A percentile compares a stretch with the other conserved stretches of the same genome.
These are phyloP conservation scores for Lonchura striata DNA, from an alignment of 2,113 vertebrate genomes.

Conservation along the genomic window DNA sequence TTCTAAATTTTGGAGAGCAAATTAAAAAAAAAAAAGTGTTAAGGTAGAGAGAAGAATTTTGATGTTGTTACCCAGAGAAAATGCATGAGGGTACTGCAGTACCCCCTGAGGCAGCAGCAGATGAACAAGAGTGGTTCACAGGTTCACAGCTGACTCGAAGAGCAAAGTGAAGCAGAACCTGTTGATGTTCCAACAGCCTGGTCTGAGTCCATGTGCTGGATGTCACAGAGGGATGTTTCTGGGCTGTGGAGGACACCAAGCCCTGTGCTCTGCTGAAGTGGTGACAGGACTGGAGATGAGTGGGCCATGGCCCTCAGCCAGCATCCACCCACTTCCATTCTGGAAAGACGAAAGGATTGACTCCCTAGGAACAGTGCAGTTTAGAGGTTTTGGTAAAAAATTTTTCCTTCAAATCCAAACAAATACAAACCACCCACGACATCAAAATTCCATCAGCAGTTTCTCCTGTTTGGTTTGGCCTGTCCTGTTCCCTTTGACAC, in stretches of 20 bases:
- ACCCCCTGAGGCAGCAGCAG: background rate
- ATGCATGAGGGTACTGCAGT: accelerated
- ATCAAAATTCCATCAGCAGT: background rate
- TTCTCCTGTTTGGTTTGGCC: background rate
- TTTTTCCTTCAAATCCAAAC: background rate
- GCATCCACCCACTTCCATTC: accelerated
- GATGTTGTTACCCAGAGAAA: background rate
- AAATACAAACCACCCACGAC: background rate
- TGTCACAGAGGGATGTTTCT: background rate
- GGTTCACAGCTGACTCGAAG: background rate
- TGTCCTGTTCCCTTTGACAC: background rate
- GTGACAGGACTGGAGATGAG: background rate
- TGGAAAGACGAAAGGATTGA: accelerated
- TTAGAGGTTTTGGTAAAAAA: background rate
- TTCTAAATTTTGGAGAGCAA: background rate
- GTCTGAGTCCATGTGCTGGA: too few relatives aligned
- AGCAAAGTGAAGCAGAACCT: background rate
- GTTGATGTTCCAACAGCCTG: background rate
- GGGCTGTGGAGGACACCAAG: background rate
- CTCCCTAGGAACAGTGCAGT: background rate
- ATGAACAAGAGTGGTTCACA: background rate
- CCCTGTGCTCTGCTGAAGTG: background rate
- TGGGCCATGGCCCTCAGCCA: background rate
- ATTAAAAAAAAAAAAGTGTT: background rate
- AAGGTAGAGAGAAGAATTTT: background rate